phyloP scores from a whole-genome alignment of 2,888 invertebrate genomes.

The Eupithecia tripunctaria region DNA sequence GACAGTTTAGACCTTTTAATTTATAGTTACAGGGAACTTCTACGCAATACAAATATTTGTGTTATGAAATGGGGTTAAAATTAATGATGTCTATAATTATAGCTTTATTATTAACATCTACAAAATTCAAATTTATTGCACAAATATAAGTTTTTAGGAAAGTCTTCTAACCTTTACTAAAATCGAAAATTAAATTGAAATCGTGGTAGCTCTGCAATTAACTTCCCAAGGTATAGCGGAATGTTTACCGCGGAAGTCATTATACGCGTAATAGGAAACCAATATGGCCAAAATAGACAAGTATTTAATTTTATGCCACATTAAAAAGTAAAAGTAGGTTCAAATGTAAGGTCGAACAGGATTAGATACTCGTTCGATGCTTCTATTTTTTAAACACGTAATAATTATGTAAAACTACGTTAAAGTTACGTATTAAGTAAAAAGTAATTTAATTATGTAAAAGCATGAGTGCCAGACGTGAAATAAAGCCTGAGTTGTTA shows the following conservation, averaged over 20 bases:
- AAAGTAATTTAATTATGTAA: background rate
- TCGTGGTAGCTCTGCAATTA: constrained; percentile 6
- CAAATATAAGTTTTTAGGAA: background rate
- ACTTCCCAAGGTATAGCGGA: constrained; percentile 8
- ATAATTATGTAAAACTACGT: background rate
- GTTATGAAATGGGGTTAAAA: background rate
- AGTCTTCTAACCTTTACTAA: background rate
- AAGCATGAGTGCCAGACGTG: background rate
- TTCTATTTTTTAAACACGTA: background rate
- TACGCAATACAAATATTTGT: background rate
- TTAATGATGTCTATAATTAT: constrained; percentile 6
- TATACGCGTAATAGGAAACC: constrained; percentile 15
- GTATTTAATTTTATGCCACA: constrained; percentile 45
- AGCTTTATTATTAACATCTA: background rate
- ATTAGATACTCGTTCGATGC: constrained; percentile 27
- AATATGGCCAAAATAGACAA: constrained; percentile 27
- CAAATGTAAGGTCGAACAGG: constrained; percentile 32
- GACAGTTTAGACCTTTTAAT: constrained; percentile 9
- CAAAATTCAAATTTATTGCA: background rate
- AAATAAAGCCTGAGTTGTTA: background rate
- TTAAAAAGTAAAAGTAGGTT: constrained; percentile 53
- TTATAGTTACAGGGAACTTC: background rate
- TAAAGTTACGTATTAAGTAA: background rate
- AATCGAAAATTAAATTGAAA: background rate
- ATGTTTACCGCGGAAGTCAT: constrained; percentile 23